A percentile compares a stretch with the other conserved stretches of the same genome.
Evolutionary conservation across 2,113 vertebrate genomes (phyloP).

Genomic region (Notiomystis cincta): DNA sequence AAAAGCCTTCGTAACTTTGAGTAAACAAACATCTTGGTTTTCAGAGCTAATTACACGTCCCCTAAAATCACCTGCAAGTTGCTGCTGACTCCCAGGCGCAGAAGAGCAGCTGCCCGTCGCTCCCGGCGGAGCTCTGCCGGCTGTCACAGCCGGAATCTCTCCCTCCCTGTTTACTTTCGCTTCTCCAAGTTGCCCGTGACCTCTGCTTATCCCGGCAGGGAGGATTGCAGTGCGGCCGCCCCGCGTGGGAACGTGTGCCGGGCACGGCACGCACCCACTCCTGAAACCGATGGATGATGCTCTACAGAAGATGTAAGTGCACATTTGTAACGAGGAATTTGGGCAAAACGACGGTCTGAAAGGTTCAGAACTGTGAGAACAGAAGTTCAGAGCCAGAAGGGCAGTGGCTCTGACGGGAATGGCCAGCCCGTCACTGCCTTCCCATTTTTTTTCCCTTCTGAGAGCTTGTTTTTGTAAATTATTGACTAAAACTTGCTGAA

Average conservation of each 20-base stretch:
- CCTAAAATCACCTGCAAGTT: neutral
- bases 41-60: neutral
- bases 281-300: constrained; percentile 8
- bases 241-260: neutral
- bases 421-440: neutral
- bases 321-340: neutral
- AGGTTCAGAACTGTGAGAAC: neutral
- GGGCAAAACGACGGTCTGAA: neutral
- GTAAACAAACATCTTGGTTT: neutral
- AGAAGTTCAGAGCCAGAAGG: neutral
- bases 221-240: neutral
- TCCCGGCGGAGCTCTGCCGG: neutral
- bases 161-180: neutral
- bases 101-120: neutral
- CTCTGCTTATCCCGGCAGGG: neutral
- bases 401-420: neutral
- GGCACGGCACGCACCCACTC: neutral
- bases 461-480: neutral
- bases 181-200: neutral
- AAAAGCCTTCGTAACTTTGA: neutral
- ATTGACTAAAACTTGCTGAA: neutral
- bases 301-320: constrained; percentile 58
- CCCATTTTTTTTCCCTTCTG: neutral
- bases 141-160: neutral
- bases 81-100: neutral